These are phyloP conservation scores for Dendrolimus punctatus DNA, from an alignment of 1,140 invertebrate genomes.

Conservation along the genomic window DNA sequence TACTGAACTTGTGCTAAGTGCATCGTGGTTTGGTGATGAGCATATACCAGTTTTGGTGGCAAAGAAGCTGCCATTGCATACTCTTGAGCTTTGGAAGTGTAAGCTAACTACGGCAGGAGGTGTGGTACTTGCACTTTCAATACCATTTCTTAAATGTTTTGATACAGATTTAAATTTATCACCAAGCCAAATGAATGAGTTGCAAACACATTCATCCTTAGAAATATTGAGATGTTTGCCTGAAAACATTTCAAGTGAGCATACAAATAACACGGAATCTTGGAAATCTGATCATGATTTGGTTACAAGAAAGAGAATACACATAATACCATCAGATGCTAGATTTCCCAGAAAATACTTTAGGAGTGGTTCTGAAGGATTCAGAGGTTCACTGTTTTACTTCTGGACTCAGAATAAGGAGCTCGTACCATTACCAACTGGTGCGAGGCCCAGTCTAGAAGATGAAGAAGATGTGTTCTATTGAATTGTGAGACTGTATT, in stretches of 20 bases:
- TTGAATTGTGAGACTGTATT: neutral
- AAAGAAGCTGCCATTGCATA: slow-evolving; percentile 9
- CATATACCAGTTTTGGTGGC: slow-evolving; percentile 11
- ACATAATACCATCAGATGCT: neutral
- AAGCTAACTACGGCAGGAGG: slow-evolving; percentile 1
- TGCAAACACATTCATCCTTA: slow-evolving; percentile 3
- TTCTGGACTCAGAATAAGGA: neutral
- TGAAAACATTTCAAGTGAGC: neutral
- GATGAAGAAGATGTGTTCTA: neutral
- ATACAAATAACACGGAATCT: no score
- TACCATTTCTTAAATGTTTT: slow-evolving; percentile 10
- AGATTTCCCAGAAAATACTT: neutral
- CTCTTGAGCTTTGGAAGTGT: slow-evolving; percentile 22
- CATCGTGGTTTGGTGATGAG: slow-evolving; percentile 18
- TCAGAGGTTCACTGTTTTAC: neutral
- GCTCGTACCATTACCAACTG: neutral
- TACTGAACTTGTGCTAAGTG: slow-evolving; percentile 22
- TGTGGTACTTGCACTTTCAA: slow-evolving; percentile 4
- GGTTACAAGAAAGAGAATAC: no score
- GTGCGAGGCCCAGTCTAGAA: neutral
- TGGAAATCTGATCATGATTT: no score
- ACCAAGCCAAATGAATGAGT: neutral
- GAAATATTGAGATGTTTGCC: slow-evolving; percentile 4
- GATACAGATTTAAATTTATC: slow-evolving; percentile 10
- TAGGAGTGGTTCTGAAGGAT: neutral